Evolutionary conservation across 2,797 vertebrate genomes (phyloP).

Genomic region (Cetoscarus ocellatus): DNA sequence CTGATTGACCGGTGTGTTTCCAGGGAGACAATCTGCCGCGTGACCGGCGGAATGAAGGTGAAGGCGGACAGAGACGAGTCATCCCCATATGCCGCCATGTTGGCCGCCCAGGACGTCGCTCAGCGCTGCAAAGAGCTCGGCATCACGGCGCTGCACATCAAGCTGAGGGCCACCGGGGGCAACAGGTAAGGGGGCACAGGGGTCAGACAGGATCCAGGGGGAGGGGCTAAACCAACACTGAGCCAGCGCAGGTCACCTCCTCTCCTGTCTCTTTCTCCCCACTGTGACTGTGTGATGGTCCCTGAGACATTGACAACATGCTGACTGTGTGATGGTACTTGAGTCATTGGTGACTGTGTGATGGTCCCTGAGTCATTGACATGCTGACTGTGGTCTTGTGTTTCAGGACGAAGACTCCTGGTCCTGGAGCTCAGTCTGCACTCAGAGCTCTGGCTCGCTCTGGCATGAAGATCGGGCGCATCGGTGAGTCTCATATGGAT

Average conservation of each 20-base stretch:
- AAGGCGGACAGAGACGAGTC: slow-evolving; percentile 98
- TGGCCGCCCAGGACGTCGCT: slow-evolving; percentile 97
- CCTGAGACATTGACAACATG: too few relatives aligned
- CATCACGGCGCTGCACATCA: slow-evolving; percentile 97
- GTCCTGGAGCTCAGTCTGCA: slow-evolving; percentile 97
- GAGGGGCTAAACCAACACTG: too few relatives aligned
- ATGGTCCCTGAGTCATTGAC: too few relatives aligned
- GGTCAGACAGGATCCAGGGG: too few relatives aligned
- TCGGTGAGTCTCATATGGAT: slow-evolving; percentile 83
- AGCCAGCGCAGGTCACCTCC: too few relatives aligned
- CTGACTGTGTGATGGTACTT: too few relatives aligned
- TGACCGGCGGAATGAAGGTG: slow-evolving; percentile 98
- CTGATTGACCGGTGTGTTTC: slow-evolving; percentile 8
- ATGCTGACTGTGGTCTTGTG: not conserved
- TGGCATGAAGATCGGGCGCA: slow-evolving; percentile 98
- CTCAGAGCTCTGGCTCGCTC: slow-evolving; percentile 96
- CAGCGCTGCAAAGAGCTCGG: slow-evolving; percentile 98
- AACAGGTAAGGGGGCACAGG: slow-evolving; percentile 85
- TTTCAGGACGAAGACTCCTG: slow-evolving; percentile 96
- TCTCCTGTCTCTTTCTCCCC: too few relatives aligned
- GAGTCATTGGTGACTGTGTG: too few relatives aligned
- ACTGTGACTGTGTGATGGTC: too few relatives aligned
- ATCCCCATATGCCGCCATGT: slow-evolving; percentile 96
- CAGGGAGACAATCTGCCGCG: slow-evolving; percentile 97
- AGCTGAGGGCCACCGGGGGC: slow-evolving; percentile 95